These are phyloP conservation scores for Bradypodion pumilum DNA, from an alignment of 2,797 vertebrate genomes.

Conservation along the genomic window DNA sequence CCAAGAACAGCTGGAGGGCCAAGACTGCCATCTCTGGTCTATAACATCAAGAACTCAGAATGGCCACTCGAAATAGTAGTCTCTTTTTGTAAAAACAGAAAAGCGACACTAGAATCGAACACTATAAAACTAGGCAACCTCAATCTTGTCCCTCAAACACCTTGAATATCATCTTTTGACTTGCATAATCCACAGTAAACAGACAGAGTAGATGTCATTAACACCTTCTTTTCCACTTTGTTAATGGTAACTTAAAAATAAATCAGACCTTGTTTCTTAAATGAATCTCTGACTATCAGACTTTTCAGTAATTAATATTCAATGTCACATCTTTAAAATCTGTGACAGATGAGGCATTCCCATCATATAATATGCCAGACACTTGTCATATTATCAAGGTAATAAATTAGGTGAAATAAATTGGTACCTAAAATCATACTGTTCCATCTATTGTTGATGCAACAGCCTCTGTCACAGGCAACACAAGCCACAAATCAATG, in stretches of 20 bases:
- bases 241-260: slow-evolving; percentile 33
- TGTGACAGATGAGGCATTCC: slow-evolving; percentile 59
- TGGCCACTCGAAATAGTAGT: too few relatives aligned
- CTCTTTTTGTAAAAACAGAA: neutral
- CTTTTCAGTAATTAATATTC: slow-evolving; percentile 74
- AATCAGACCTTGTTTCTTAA: slow-evolving; percentile 54
- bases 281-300: slow-evolving; percentile 51
- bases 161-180: neutral
- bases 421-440: slow-evolving; percentile 15
- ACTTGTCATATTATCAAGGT: slow-evolving; percentile 56
- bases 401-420: slow-evolving; percentile 49
- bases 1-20: too few relatives aligned
- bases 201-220: slow-evolving; percentile 50
- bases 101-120: neutral
- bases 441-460: slow-evolving; percentile 15
- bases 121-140: neutral
- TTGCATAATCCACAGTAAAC: slow-evolving; percentile 39
- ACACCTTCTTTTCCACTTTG: slow-evolving; percentile 22
- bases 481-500: slow-evolving; percentile 6
- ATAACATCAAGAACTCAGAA: too few relatives aligned
- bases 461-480: neutral
- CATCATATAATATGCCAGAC: slow-evolving; percentile 64
- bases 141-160: neutral
- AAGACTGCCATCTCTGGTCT: too few relatives aligned
- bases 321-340: slow-evolving; percentile 65